Percentiles rank a stretch among this genome's conserved stretches.
These are phyloP conservation scores for Smittia aterrima DNA, from an alignment of 2,888 invertebrate species.

Conservation along the genomic window DNA sequence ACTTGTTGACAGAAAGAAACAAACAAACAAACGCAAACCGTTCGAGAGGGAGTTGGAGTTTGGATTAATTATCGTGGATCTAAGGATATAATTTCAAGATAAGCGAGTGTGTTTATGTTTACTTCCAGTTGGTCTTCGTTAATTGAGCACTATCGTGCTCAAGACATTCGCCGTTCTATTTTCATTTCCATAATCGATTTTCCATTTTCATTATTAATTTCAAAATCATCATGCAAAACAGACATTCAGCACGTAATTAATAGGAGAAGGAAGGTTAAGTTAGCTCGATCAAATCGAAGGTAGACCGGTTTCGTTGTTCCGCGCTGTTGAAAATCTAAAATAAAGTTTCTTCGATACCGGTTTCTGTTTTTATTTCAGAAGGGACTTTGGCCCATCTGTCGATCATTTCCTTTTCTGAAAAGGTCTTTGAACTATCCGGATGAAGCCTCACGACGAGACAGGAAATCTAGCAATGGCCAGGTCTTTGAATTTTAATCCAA, in stretches of 20 bases:
- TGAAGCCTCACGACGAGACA: background rate
- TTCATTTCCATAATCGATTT: conserved; percentile 32
- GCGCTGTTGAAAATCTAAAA: background rate
- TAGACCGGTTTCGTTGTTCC: background rate
- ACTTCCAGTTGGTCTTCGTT: background rate
- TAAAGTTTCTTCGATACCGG: conserved; percentile 4
- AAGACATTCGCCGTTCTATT: background rate
- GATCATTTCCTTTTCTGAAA: conserved; percentile 35
- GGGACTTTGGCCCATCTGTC: conserved; percentile 31
- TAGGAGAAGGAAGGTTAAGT: background rate
- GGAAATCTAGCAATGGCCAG: conserved; percentile 7
- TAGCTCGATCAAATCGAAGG: background rate
- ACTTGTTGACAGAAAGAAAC: conserved; percentile 38
- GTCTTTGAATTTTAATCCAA: background rate
- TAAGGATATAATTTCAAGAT: background rate
- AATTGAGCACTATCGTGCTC: conserved; percentile 30
- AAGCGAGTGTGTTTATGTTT: background rate
- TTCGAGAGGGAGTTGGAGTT: background rate
- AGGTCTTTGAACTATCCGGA: conserved; percentile 30
- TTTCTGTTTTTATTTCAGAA: background rate
- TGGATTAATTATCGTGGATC: background rate
- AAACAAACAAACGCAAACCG: background rate
- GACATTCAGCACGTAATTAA: conserved; percentile 40
- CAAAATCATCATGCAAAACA: conserved; percentile 34
- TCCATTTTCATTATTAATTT: conserved; percentile 38